phyloP scores from a whole-genome alignment of 2,888 invertebrate genomes.

The Bellardia bayeri region DNA sequence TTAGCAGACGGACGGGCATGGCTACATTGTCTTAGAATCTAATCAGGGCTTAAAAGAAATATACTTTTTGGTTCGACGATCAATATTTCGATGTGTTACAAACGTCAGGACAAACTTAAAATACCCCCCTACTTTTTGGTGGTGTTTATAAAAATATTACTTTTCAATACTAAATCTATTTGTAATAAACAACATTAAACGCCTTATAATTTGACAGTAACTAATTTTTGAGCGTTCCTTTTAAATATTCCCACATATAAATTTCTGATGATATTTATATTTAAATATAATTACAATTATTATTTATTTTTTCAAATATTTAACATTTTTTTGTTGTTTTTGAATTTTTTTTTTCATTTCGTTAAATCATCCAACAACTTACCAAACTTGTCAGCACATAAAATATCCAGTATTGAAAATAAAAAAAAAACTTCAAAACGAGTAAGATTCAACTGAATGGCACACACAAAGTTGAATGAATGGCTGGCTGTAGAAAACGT shows the following conservation, averaged over 20 bases:
- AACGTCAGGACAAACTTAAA: too few relatives aligned
- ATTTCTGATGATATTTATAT: constrained; percentile 25
- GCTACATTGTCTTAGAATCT: too few relatives aligned
- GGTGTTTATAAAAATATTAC: too few relatives aligned
- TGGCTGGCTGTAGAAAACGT: background rate
- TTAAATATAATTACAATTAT: constrained; percentile 45
- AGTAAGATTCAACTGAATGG: constrained; percentile 33
- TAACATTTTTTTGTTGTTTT: background rate
- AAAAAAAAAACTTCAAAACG: constrained; percentile 21
- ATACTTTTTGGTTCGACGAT: too few relatives aligned
- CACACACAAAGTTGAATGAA: constrained; percentile 22
- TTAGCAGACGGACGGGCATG: too few relatives aligned
- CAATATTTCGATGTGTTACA: too few relatives aligned
- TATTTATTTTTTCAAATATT: constrained; percentile 14
- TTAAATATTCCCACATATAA: background rate
- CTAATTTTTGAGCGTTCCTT: background rate
- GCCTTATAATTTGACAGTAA: too few relatives aligned
- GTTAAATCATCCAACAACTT: constrained; percentile 48
- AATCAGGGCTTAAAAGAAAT: too few relatives aligned
- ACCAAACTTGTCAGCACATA: constrained; percentile 73
- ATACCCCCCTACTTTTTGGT: too few relatives aligned
- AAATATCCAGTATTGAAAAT: constrained; percentile 44
- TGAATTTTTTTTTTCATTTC: constrained; percentile 15
- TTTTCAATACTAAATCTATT: too few relatives aligned
- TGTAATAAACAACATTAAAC: too few relatives aligned